Evolutionary conservation across 2,113 vertebrate species (phyloP).

Genomic region (Hyperopisus bebe): DNA sequence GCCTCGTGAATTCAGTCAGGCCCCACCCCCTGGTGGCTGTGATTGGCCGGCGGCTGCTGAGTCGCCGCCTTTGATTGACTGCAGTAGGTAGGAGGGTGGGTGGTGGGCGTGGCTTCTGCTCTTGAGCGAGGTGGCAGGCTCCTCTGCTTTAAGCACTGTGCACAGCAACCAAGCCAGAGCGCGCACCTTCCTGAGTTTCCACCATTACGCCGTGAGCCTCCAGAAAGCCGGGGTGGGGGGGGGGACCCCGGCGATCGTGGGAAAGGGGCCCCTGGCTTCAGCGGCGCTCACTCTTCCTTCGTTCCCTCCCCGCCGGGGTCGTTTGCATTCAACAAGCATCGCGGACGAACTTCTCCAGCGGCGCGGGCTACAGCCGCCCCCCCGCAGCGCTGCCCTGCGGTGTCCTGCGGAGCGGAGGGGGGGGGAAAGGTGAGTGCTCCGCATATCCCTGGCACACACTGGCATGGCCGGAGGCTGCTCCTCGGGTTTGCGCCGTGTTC

Average conservation of each 20-base stretch:
- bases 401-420: neutral
- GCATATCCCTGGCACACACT: neutral
- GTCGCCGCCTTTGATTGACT: slow-evolving; percentile 74
- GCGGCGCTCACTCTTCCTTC: neutral
- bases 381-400: neutral
- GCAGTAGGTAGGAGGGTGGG: slow-evolving; percentile 51
- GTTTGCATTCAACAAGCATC: slow-evolving; percentile 1
- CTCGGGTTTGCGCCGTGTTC: neutral
- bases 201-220: neutral
- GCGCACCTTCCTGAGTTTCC: neutral
- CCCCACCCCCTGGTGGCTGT: slow-evolving; percentile 53
- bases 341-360: slow-evolving; percentile 5
- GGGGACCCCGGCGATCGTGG: neutral
- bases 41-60: slow-evolving; percentile 69
- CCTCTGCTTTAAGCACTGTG: slow-evolving; percentile 12
- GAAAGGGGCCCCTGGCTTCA: neutral
- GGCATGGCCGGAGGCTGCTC: neutral
- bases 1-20: slow-evolving; percentile 66
- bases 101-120: slow-evolving; percentile 60
- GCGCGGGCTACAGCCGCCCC: neutral
- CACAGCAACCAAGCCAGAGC: slow-evolving; percentile 1
- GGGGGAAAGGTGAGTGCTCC: slow-evolving; percentile 17
- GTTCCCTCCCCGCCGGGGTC: neutral
- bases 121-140: slow-evolving; percentile 20
- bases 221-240: neutral